A percentile compares a stretch with the other conserved stretches of the same genome.
Conservation (phyloP, 2,113 vertebrate species). For the Cisticola juncidis region DNA sequence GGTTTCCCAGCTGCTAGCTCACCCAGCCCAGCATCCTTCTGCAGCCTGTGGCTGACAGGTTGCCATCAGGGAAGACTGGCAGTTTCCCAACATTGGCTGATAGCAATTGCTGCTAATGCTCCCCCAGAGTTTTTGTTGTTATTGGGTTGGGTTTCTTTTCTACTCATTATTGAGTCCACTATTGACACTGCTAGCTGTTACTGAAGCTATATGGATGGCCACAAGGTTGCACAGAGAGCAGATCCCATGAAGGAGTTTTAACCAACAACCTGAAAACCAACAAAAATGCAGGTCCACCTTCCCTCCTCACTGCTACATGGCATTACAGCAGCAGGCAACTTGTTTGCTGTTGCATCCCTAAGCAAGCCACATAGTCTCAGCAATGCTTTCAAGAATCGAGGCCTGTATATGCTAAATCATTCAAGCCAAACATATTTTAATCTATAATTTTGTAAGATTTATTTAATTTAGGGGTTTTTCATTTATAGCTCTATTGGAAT, state of each 20-base stretch:
- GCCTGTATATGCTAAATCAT: conserved; percentile 69
- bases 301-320: rapidly evolving
- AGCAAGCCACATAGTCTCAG: conserved; percentile 14
- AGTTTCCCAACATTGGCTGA: not conserved
- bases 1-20: not conserved
- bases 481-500: conserved; percentile 79
- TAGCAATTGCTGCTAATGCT: not conserved
- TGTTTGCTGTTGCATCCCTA: conserved; percentile 45
- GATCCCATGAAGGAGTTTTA: not conserved
- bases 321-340: not conserved
- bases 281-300: not conserved
- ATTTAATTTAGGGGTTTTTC: conserved; percentile 77
- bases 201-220: not conserved
- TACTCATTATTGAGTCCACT: not conserved
- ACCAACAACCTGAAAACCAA: not conserved
- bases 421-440: conserved; percentile 79
- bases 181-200: not conserved
- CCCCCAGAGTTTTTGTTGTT: not conserved
- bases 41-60: not conserved
- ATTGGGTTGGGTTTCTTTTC: not conserved
- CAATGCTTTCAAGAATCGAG: conserved; percentile 57
- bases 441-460: conserved; percentile 81
- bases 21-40: not conserved
- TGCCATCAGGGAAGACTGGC: not conserved
- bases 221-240: not conserved